Evolutionary conservation across 2,797 vertebrate species (phyloP).

Genomic region (Sebastolobus alascanus): DNA sequence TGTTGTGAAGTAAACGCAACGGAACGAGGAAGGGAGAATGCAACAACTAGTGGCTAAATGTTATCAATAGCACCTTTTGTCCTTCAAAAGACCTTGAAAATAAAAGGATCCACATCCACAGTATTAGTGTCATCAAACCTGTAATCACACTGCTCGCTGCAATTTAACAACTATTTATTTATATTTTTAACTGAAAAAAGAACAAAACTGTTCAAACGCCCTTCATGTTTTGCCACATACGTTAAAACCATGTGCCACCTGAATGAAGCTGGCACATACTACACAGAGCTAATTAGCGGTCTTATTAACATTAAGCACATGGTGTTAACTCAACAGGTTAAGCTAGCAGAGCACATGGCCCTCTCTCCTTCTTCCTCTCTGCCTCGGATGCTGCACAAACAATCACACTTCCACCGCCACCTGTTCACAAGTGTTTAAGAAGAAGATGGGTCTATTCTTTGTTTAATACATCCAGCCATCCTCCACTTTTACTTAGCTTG

Average conservation of each 20-base stretch:
- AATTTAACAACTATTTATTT: background rate
- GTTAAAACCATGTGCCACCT: conserved; percentile 24
- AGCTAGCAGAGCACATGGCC: conserved; percentile 55
- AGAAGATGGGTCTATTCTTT: conserved; percentile 6
- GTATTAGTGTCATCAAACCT: background rate
- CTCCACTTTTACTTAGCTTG: conserved; percentile 26
- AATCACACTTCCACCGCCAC: conserved; percentile 47
- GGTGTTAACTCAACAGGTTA: conserved; percentile 66
- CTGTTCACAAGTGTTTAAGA: conserved; percentile 42
- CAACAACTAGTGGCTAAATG: too few species aligned
- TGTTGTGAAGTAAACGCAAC: too few species aligned
- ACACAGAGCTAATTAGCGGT: conserved; percentile 71
- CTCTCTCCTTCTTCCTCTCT: conserved; percentile 17
- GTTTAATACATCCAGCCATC: background rate
- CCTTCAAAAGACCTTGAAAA: background rate
- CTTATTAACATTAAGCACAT: conserved; percentile 61
- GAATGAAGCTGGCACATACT: conserved; percentile 62
- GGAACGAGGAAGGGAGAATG: too few species aligned
- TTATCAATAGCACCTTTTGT: background rate
- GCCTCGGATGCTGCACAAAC: conserved; percentile 28
- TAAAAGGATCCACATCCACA: background rate
- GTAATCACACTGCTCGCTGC: background rate
- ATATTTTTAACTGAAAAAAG: background rate
- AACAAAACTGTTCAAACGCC: background rate
- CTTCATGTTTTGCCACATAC: background rate